Base-by-base conservation (phyloP, 2,888 invertebrate species). In the Hirudinaria manillensis region DNA sequence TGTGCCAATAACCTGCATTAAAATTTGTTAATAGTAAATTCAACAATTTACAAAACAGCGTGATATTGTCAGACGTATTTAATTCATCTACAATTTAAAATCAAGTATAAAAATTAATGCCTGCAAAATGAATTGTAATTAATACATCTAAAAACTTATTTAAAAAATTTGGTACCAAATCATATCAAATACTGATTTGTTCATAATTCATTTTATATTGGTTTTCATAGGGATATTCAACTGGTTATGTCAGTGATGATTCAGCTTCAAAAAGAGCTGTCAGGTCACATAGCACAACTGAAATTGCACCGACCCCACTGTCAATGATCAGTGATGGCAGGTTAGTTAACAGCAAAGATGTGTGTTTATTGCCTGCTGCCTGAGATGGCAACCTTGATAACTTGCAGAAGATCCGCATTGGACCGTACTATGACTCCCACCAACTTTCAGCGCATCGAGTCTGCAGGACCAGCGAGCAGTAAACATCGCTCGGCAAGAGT, bases 171-270 rank as follows among this genome's bases (percentile, higher is more conserved):
- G n/a, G n/a, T n/a, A n/a, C n/a, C n/a, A n/a, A n/a, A n/a, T n/a
- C n/a, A n/a, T n/a, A n/a, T n/a, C n/a, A n/a, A n/a, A n/a, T n/a
- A n/a, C n/a, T n/a, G n/a, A n/a, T n/a, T n/a, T n/a, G n/a, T 45
- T 45, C 45, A 45, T 45, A 16, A 45, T 45, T 45, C 13, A 45
- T 45, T 45, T 38, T 45, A 7, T 45, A 10, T 7, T 45, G 13
- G 10, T 36, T 36, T 10, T 56, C 38, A 10, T 81, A 90, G 90
- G 98, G 98, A 76, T 98, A 93, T 88, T 91, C 94, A 82, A 98
- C 98, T 77, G 99, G 98, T 0, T 96, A 99, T 86, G 91, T 95
- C 81, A 99, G 97, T 87, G 89, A 94, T 78, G 92, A 96, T 86
- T 95, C 96, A 72, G 88, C 95, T 80, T 89, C 95, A 81, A 94